These are phyloP conservation scores for Dasypus novemcinctus DNA, from an alignment of 2,113 vertebrate genomes.

Conservation along the genomic window DNA sequence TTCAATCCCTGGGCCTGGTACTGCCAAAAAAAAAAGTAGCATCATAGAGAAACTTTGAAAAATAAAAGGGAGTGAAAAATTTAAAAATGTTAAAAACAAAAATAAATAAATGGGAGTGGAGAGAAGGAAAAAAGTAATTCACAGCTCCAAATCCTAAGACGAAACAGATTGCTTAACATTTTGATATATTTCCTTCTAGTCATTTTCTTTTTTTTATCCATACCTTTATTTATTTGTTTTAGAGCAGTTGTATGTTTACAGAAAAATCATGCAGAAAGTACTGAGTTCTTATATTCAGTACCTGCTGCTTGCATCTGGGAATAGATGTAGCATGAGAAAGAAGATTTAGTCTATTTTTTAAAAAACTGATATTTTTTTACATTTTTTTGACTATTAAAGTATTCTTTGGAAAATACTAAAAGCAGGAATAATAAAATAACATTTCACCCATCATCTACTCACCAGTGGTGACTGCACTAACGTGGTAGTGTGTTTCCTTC, in stretches of 20 bases:
- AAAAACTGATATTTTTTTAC: neutral
- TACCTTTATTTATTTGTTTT: too few relatives aligned
- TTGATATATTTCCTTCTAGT: neutral
- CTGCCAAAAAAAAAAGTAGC: neutral
- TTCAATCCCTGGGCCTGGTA: too few relatives aligned
- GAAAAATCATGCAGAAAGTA: too few relatives aligned
- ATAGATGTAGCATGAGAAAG: neutral
- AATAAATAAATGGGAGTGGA: neutral
- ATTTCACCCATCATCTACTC: too few relatives aligned
- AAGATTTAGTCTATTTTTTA: neutral
- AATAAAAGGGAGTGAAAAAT: neutral
- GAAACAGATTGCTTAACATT: neutral
- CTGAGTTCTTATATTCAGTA: neutral
- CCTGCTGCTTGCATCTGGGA: neutral
- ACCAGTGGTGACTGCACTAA: neutral
- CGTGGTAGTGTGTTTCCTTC: neutral
- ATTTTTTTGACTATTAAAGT: neutral
- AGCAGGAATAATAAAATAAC: neutral
- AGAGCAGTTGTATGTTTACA: too few relatives aligned
- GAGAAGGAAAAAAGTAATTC: neutral
- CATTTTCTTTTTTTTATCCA: neutral
- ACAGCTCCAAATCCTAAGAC: neutral
- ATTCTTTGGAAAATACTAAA: neutral
- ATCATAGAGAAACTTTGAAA: neutral
- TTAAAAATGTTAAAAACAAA: too few relatives aligned